Conservation (phyloP, 2,797 vertebrate genomes). For the Coregonus ussuriensis region DNA sequence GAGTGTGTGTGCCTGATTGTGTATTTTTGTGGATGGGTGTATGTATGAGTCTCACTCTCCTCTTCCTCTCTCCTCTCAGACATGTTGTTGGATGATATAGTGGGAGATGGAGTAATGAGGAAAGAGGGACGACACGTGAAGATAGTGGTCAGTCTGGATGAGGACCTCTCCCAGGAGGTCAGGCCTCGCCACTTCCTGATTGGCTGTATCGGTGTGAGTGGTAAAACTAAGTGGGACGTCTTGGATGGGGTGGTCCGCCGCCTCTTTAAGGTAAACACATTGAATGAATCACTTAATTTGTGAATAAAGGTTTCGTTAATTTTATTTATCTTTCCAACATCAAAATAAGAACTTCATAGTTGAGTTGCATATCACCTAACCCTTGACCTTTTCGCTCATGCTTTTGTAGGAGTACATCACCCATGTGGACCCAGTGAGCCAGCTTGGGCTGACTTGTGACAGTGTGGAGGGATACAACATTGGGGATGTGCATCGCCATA, state of each 20-base stretch:
- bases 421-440: slow-evolving; percentile 89
- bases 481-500: slow-evolving; percentile 85
- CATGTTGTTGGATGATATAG: slow-evolving; percentile 91
- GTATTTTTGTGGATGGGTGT: background rate
- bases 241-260: slow-evolving; percentile 93
- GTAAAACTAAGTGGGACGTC: slow-evolving; percentile 98
- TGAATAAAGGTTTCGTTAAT: background rate
- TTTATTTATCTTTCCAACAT: too few species aligned
- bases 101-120: slow-evolving; percentile 84
- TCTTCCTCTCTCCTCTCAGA: slow-evolving; percentile 73
- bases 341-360: too few species aligned
- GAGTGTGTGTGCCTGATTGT: slow-evolving; percentile 30
- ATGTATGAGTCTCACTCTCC: background rate
- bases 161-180: slow-evolving; percentile 78
- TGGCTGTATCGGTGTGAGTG: slow-evolving; percentile 95
- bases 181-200: slow-evolving; percentile 87
- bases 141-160: slow-evolving; percentile 89
- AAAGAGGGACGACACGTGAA: slow-evolving; percentile 94
- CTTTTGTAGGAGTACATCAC: slow-evolving; percentile 89
- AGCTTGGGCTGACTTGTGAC: slow-evolving; percentile 91
- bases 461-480: slow-evolving; percentile 94
- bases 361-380: background rate
- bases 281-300: background rate
- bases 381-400: background rate
- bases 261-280: slow-evolving; percentile 87